A percentile compares a stretch with the other conserved stretches of the same genome.
Conservation (phyloP, 1,140 invertebrate genomes). For the Eupristina koningsbergeri region DNA sequence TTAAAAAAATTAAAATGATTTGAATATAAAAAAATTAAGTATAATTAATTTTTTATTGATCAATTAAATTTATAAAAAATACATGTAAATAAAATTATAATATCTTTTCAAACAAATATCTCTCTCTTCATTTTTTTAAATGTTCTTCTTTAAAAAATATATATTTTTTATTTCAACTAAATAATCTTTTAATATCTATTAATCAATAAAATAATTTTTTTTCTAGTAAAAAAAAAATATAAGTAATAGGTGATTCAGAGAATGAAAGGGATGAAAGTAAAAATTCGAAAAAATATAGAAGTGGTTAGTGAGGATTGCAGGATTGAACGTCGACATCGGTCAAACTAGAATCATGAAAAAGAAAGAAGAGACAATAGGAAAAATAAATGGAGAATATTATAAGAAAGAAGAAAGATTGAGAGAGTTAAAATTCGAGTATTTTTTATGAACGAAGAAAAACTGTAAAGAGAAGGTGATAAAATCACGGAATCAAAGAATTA, state of each 20-base stretch:
- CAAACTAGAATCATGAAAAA: constrained; percentile 4
- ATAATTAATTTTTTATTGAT: too few relatives aligned
- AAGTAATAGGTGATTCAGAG: not conserved
- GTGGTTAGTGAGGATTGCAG: not conserved
- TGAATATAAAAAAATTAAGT: too few relatives aligned
- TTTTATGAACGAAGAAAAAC: constrained; percentile 2
- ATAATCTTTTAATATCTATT: not conserved
- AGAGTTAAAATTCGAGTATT: not conserved
- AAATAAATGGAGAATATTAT: constrained; percentile 17
- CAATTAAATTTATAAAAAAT: too few relatives aligned
- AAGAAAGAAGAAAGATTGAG: not conserved
- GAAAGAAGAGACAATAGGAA: constrained; percentile 19
- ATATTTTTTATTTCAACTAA: too few relatives aligned
- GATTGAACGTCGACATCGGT: constrained; percentile 4
- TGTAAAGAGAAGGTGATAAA: not conserved
- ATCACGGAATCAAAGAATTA: constrained; percentile 7
- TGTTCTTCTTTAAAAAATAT: too few relatives aligned
- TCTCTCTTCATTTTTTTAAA: too few relatives aligned
- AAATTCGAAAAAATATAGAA: not conserved
- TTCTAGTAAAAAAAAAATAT: not conserved
- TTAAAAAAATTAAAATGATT: too few relatives aligned
- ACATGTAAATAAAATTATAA: too few relatives aligned
- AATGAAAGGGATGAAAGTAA: not conserved
- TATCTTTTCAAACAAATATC: too few relatives aligned
- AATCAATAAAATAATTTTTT: not conserved